These are phyloP conservation scores for Aplysina aerophoba DNA, from an alignment of 37 sponge, comb jelly and placozoan genomes.

Conservation along the genomic window DNA sequence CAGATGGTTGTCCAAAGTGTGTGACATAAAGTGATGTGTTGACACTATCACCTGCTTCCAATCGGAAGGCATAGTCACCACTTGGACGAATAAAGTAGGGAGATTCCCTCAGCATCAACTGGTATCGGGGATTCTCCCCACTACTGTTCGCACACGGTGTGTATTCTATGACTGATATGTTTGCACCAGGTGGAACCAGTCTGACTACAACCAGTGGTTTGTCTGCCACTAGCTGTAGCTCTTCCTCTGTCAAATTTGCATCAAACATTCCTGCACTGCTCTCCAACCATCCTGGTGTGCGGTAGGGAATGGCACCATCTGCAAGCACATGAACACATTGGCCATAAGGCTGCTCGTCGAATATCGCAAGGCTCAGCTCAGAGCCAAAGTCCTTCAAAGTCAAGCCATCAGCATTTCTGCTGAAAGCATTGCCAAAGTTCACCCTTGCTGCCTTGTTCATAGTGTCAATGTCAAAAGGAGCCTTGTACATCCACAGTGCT, in stretches of 20 bases:
- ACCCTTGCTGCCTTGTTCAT: neutral
- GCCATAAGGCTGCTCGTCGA: neutral
- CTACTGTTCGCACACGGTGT: too few relatives aligned
- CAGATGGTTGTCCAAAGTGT: neutral
- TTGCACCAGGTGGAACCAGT: neutral
- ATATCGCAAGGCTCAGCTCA: neutral
- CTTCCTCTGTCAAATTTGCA: neutral
- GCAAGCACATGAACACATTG: neutral
- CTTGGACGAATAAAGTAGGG: slow-evolving; percentile 22
- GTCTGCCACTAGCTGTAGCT: neutral
- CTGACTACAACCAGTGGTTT: neutral
- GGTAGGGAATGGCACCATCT: neutral
- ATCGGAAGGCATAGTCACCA: slow-evolving; percentile 19
- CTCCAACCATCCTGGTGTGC: neutral
- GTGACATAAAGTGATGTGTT: neutral
- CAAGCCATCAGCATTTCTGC: neutral
- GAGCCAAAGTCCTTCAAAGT: neutral
- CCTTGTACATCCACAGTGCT: slow-evolving; percentile 19
- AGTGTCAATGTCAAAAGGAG: slow-evolving; percentile 12
- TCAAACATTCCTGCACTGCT: slow-evolving; percentile 5
- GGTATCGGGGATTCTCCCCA: too few relatives aligned
- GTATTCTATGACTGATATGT: neutral
- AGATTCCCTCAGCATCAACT: slow-evolving; percentile 12
- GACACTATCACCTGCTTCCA: neutral
- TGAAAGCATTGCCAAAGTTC: neutral